Base-by-base conservation (phyloP, 2,888 invertebrate genomes). In the Glaucopsyche alexis region DNA sequence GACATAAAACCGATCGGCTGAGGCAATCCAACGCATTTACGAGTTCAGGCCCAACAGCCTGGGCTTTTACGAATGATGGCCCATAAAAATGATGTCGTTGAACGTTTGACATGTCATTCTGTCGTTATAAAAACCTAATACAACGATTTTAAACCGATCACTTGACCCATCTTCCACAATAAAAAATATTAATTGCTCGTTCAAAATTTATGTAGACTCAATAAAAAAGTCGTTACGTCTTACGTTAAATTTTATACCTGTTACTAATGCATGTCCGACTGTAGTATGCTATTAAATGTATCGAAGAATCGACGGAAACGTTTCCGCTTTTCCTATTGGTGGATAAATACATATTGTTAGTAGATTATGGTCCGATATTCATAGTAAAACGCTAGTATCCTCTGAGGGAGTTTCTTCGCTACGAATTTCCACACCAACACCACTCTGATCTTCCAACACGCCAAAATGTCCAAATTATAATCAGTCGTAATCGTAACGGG, bases 81-180 rank as follows among this genome's bases (percentile, higher is more conserved):
- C 84, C 89, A 91, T 90, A 90, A 90, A 84, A 77, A 80, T 83
- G 85, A 87, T 87, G 87, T 87, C 85, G 84, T 83, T 87, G 89
- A 91, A 87, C 88, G 90, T 85, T 90, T 89, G 85, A 87, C 84
- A 83, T 84, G 84, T 84, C 84, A 87, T 87, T 84, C 81, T 80
- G 79, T 76, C 74, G 82, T 79, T 77, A 78, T 83, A 82, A 83
- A 83, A 78, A 77, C 75, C 73, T 70, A 76, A 73, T 76, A 72
- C 74, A 73, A 71, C 74, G 74, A 75, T 77, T 78, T 67, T 69
- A 69, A 77, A 78, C 77, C 76, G 77, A 77, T 77, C 78, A 67
- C 77, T 76, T 29, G 69, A 49, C 69, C 49, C 69, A 69, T 29
- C 67, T 67, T 29, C 47, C 45, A 29, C 69, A 49, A 29, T 69